Conservation (phyloP, 1,140 invertebrate genomes). For the Drosophila erecta region DNA sequence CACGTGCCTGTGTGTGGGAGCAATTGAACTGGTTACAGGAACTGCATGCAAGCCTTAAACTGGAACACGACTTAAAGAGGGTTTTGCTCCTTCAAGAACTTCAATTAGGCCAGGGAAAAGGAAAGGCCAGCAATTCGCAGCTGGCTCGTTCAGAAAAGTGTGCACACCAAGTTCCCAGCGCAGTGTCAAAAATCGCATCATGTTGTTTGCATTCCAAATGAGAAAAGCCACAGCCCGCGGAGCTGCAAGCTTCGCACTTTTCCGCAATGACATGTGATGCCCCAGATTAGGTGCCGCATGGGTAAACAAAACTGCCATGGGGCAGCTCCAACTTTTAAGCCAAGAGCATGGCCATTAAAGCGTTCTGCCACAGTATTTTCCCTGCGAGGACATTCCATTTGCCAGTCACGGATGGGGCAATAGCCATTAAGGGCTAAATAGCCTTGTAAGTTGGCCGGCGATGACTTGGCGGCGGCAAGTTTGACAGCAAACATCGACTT, state of each 20-base stretch:
- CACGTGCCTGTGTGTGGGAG: too few relatives aligned
- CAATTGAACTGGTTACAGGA: too few relatives aligned
- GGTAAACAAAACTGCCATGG: not conserved
- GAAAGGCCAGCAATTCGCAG: not conserved
- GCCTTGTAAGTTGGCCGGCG: conserved; percentile 20
- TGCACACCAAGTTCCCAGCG: not conserved
- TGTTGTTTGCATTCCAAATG: conserved; percentile 21
- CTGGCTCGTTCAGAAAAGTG: not conserved
- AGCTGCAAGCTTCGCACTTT: conserved; percentile 2
- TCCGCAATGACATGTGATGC: not conserved
- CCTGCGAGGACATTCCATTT: not conserved
- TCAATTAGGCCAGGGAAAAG: too few relatives aligned
- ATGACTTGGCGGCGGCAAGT: conserved; percentile 25
- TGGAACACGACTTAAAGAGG: too few relatives aligned
- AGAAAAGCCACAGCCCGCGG: conserved; percentile 4
- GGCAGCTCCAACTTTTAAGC: not conserved
- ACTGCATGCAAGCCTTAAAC: too few relatives aligned
- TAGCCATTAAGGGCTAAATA: conserved; percentile 10
- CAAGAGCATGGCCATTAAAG: not conserved
- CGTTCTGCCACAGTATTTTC: not conserved
- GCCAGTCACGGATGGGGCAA: not conserved
- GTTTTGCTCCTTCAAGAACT: too few relatives aligned
- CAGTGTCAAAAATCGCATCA: not conserved
- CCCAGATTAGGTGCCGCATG: not conserved
- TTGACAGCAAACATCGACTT: conserved; percentile 22